Base-by-base conservation (phyloP, 2,888 invertebrate species). In the Phyllotreta striolata region DNA sequence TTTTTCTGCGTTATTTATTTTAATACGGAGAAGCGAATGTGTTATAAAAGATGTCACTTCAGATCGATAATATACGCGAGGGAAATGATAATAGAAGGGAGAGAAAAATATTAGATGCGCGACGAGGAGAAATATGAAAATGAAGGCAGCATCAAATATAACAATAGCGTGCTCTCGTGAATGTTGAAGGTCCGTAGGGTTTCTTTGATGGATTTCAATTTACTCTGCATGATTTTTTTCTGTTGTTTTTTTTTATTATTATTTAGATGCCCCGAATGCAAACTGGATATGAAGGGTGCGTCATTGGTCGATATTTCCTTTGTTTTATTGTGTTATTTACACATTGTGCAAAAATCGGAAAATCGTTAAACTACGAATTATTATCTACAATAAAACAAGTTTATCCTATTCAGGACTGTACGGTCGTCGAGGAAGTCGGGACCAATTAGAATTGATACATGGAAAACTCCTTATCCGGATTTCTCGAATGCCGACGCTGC, bases 151-250 rank as follows among this genome's bases (percentile, higher is more conserved):
- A 75, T 54, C 52, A 44, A 60, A 60, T 77, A 78, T 77, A 79
- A 79, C 79, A 79, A 79, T 78, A 77, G 79, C 74, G 72, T 73
- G 24, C 73, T 76, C 73, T 76, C 74, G 73, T 75, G 76, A 74
- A 78, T 78, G 77, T 77, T 73, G 73, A 37, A 73, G 72, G 76
- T 76, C 76, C 72, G 74, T 77, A 75, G 78, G 78, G 78, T 74
- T 75, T 77, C 76, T 73, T 69, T 78, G 79, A 79, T 79, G 79
- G 80, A 79, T 80, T 80, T 80, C 79, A 80, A 79, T 80, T 80
- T 80, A 78, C 77, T 77, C 75, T 74, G 73, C 74, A 72, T 72
- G 71, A 63, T 62, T 61, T 66, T 66, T 66, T 63, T 60, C 24
- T 24, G 24, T 24, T 1, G 1, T 24, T 1, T 24, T 24, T 24